These are phyloP conservation scores for Polyodon spathula DNA, from an alignment of 2,113 vertebrate genomes.

Conservation along the genomic window DNA sequence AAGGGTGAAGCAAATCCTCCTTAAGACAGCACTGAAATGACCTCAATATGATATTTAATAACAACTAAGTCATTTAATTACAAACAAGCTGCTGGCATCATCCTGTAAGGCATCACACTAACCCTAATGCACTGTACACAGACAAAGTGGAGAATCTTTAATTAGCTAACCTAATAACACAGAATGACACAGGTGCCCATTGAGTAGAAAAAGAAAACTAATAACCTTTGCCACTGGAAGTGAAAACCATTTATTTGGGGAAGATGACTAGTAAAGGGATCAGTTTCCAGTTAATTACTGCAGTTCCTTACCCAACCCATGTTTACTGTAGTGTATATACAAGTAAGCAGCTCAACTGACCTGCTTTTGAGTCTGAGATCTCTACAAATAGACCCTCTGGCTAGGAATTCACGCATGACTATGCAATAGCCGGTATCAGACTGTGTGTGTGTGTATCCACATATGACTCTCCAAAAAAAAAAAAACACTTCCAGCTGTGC, in stretches of 20 bases:
- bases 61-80: background rate
- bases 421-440: background rate
- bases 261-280: background rate
- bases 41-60: too few species aligned
- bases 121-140: background rate
- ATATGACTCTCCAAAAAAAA: background rate
- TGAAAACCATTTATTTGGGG: background rate
- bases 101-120: background rate
- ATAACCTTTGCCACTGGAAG: background rate
- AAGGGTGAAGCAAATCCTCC: too few species aligned
- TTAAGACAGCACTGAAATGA: too few species aligned
- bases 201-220: background rate
- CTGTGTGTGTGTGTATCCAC: background rate
- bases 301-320: background rate
- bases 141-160: background rate
- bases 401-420: background rate
- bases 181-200: background rate
- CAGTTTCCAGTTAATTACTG: background rate
- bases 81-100: background rate
- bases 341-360: background rate
- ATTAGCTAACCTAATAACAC: background rate
- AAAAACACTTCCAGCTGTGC: background rate
- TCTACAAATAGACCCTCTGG: background rate
- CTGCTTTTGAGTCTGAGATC: background rate
- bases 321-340: background rate